These are phyloP conservation scores for Entelurus aequoreus DNA, from an alignment of 2,113 vertebrate genomes.

Conservation along the genomic window DNA sequence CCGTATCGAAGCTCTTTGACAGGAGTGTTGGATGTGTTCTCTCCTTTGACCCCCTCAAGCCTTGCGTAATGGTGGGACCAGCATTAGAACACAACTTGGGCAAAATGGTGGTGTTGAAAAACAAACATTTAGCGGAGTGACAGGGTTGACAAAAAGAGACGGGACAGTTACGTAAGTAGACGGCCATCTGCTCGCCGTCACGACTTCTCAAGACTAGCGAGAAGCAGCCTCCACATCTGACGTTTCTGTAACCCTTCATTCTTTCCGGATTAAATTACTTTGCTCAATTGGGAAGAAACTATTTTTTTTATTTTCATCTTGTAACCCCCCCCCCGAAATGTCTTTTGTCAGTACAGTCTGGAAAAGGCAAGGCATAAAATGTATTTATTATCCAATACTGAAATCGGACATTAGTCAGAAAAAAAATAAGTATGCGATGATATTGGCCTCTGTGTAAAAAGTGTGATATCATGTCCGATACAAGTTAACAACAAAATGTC, in stretches of 20 bases:
- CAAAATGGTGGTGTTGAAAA: constrained; percentile 23
- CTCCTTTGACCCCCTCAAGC: constrained; percentile 11
- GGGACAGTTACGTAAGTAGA: constrained; percentile 42
- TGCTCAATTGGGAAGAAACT: constrained; percentile 31
- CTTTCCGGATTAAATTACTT: constrained; percentile 34
- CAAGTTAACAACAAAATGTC: too few relatives aligned
- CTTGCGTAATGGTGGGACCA: constrained; percentile 28
- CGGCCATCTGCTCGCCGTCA: constrained; percentile 42
- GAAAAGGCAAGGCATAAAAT: constrained; percentile 10
- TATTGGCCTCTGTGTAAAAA: too few relatives aligned
- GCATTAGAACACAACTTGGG: constrained; percentile 11
- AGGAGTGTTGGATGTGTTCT: constrained; percentile 16
- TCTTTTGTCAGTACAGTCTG: constrained; percentile 44
- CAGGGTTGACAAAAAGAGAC: constrained; percentile 19
- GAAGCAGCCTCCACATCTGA: too few relatives aligned
- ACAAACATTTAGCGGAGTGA: constrained; percentile 15
- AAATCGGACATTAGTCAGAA: too few relatives aligned
- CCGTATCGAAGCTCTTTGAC: neutral
- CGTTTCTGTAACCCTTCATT: neutral
- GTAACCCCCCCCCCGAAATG: constrained; percentile 20
- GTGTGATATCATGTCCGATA: too few relatives aligned
- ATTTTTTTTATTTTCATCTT: constrained; percentile 20
- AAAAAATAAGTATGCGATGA: too few relatives aligned
- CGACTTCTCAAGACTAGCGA: neutral
- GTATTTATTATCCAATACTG: neutral